Evolutionary conservation across 1,140 invertebrate genomes (phyloP).

Genomic region (Lasioglossum baleicum): DNA sequence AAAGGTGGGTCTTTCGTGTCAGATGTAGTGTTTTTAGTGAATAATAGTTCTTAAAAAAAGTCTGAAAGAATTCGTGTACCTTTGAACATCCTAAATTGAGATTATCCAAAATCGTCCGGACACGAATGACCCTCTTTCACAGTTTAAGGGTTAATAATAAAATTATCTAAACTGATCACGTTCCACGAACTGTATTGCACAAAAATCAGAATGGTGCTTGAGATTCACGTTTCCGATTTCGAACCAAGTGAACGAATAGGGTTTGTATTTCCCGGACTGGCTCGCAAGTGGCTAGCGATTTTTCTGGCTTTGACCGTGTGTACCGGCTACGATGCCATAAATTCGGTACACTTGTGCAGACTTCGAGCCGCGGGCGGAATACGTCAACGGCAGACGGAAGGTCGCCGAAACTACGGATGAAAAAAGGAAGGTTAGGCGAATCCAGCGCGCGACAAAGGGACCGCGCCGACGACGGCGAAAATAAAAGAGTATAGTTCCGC

Average conservation of each 20-base stretch:
- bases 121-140: no score
- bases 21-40: no score
- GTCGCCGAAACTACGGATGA: neutral
- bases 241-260: neutral
- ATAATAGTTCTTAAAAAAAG: no score
- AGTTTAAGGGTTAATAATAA: no score
- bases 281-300: neutral
- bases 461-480: constrained; percentile 22
- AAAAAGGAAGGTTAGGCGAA: constrained; percentile 24
- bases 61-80: no score
- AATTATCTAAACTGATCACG: no score
- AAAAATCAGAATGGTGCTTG: neutral
- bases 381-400: constrained; percentile 29
- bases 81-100: no score
- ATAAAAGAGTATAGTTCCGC: constrained; percentile 22
- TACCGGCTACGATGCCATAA: constrained; percentile 30
- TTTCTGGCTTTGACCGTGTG: neutral
- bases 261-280: neutral
- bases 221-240: neutral
- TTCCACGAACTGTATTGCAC: no score
- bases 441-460: constrained; percentile 33
- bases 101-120: no score
- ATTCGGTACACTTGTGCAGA: constrained; percentile 24
- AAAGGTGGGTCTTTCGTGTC: no score
- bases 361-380: constrained; percentile 20